Evolutionary conservation across 2,113 vertebrate genomes (phyloP), one percentile per base, ranked within the genome.

Genomic region (Chaetodon auriga): DNA sequence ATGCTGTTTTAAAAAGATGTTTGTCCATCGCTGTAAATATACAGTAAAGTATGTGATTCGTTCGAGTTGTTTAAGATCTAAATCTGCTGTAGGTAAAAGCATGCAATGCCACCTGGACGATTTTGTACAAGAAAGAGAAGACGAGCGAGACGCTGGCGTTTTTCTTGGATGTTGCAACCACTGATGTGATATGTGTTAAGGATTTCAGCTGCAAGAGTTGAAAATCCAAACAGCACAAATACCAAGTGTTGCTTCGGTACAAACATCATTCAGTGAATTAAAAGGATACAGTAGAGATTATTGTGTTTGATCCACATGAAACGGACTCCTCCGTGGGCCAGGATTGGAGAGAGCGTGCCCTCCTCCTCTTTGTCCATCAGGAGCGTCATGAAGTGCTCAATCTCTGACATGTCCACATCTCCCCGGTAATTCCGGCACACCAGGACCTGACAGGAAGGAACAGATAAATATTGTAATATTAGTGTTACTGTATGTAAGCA

Each of bases 271-370:
- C 0, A 0, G 12, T 15, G 16, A 77, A 7, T 0, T 61, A 12
- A 15, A 94, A 96, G 97, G 98, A 98, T 99, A 98, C 98, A 82
- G 86, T 99, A 99, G 0, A 99, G 92, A 81, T 99, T 99, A 94
- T 99, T 99, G 80, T 99, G 98, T 81, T 99, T 99, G 82, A 99
- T 99, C 98, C 98, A 99, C 98, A 99, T 99, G 91, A 99, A 99
- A 12, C 98, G 97, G 49, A 99, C 98, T 0, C 97, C 97, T 0
- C 98, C 98, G 0, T 99, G 98, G 0, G 98, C 96, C 72, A 99
- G 93, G 81, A 99, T 99, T 4, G 98, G 98, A 0, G 98, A 99
- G 0, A 99, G 96, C 0, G 96, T 95, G 8, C 98, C 98, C 86
- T 99, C 98, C 53, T 99, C 98, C 82, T 99, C 98, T 87, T 98